A percentile compares a stretch with the other conserved stretches of the same genome.
Evolutionary conservation across 1,140 invertebrate species (phyloP).

Genomic region (Anagrus nilaparvatae): DNA sequence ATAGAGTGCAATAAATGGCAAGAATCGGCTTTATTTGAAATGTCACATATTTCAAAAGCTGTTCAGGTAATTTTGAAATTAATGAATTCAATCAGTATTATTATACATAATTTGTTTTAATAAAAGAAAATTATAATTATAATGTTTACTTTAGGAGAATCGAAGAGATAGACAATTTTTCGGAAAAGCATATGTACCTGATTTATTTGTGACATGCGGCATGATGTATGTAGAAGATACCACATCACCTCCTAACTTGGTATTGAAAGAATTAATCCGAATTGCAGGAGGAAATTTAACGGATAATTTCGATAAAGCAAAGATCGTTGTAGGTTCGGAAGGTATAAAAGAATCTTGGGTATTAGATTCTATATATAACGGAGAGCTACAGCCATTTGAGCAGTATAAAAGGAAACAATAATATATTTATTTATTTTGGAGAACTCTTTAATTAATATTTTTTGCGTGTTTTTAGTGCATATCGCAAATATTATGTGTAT

Average conservation of each 20-base stretch:
- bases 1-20: conserved; percentile 32
- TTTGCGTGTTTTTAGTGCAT: too few species aligned
- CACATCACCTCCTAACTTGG: conserved; percentile 24
- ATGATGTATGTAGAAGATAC: conserved; percentile 28
- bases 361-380: conserved; percentile 37
- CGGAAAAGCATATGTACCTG: conserved; percentile 31
- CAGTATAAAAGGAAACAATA: conserved; percentile 21
- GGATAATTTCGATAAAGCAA: conserved; percentile 25
- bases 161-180: conserved; percentile 34
- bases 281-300: conserved; percentile 33
- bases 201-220: conserved; percentile 36
- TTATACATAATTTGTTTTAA: background rate
- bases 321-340: conserved; percentile 27
- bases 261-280: conserved; percentile 36
- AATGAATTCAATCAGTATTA: background rate
- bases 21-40: conserved; percentile 31
- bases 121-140: conserved; percentile 1
- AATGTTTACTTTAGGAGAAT: conserved; percentile 28
- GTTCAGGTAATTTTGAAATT: conserved; percentile 25
- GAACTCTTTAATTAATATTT: too few species aligned
- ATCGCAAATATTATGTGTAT: too few species aligned
- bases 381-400: conserved; percentile 26
- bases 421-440: conserved; percentile 2
- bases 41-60: conserved; percentile 37
- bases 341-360: conserved; percentile 35